A percentile compares a stretch with the other conserved stretches of the same genome.
Conservation (phyloP, 2,888 invertebrate species). For the Lacanobia oleracea region DNA sequence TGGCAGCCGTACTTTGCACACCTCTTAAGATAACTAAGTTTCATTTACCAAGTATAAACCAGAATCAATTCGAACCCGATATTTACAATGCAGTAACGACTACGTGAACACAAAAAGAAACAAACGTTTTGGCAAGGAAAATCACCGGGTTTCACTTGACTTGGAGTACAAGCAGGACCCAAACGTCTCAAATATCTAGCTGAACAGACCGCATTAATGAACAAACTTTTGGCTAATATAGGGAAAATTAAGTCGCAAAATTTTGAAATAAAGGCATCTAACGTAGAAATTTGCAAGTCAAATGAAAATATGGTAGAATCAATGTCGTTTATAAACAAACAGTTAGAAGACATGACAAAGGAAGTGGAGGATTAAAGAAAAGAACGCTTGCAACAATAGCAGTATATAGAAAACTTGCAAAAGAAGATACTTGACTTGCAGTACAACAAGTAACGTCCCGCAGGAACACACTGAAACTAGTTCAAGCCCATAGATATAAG, state of each 20-base stretch:
- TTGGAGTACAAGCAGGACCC: neutral
- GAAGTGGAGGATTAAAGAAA: constrained; percentile 4
- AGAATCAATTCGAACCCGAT: constrained; percentile 5
- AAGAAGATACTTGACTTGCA: neutral
- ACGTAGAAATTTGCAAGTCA: neutral
- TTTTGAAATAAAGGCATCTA: neutral
- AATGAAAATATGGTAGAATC: neutral
- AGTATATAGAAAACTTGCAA: neutral
- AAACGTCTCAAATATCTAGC: neutral
- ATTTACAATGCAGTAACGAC: neutral
- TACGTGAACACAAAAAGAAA: neutral
- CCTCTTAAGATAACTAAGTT: constrained; percentile 2
- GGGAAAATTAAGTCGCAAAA: neutral
- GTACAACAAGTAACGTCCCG: neutral
- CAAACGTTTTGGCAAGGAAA: neutral
- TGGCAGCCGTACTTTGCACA: neutral
- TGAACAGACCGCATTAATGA: constrained; percentile 1
- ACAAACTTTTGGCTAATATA: neutral
- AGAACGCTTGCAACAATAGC: neutral
- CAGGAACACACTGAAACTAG: neutral
- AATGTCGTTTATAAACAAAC: neutral
- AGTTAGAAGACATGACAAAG: constrained; percentile 7
- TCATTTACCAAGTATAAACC: neutral
- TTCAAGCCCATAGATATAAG: no score
- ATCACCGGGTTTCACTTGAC: neutral